Base-by-base conservation (phyloP, 2,113 vertebrate genomes). In the Ivindomyrus marchei region DNA sequence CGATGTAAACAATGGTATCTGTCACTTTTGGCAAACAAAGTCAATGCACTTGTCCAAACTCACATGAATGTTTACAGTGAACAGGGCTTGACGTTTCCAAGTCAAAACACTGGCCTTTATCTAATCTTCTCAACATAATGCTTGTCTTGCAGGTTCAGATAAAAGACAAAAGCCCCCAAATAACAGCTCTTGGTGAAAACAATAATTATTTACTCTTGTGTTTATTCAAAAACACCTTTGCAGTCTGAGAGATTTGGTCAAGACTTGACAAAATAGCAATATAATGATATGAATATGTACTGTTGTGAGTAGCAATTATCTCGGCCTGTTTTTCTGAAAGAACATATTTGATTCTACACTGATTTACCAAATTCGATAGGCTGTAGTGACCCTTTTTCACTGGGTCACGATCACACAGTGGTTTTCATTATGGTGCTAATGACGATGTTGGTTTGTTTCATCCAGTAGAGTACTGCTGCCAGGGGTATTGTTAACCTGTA, bases 141-240 rank as follows among this genome's bases (percentile, higher is more conserved):
- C 66, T 84, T 70, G 56, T 90, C 85, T 27, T 74, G 24, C 56
- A 39, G 50, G 42, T 86, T 66, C 83, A 66, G 31, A 46, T 84
- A 46, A 47, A 27, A 80, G 47, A 47, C 47, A 39, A 77, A 56
- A 80, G 3, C 46, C 87, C 53, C 4, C 21, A 74, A 83, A 62
- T 21, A 15, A 45, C 47, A n/a, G 70, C 19, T 83, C 4, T 85
- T 89, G 52, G 50, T 62, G 52, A 58, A 39, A 80, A 89, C 85
- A 85, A 80, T 45, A 46, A 89, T 89, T 39, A 80, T 45, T 52
- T 47, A 27, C 42, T 88, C 31, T 46, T 10, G 36, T 27, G 17
- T 88, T 83, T 84, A 45, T 83, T 56, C 52, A 89, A 45, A 84
- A 77, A 42, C 31, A 89, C 88, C 50, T 89, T 84, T n/a, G n/a